Conservation (phyloP, 2,888 invertebrate genomes). For the Myathropa florea region DNA sequence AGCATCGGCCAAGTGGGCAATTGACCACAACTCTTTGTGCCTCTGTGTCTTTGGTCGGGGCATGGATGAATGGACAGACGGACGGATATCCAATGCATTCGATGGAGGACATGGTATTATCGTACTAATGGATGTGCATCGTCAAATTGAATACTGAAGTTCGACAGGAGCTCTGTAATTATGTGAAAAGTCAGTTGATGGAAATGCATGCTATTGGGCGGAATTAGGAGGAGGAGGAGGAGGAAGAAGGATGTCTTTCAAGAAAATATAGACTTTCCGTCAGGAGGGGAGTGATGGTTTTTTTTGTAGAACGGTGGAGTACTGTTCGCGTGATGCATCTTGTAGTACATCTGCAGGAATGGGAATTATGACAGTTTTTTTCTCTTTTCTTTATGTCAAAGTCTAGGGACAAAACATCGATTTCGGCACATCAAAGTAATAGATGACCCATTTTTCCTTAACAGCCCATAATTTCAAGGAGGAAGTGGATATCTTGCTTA, state of each 20-base stretch:
- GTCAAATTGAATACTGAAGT: constrained; percentile 63
- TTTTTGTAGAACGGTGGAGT: too few relatives aligned
- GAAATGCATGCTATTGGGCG: constrained; percentile 28
- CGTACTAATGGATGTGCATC: constrained; percentile 66
- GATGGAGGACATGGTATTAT: constrained; percentile 43
- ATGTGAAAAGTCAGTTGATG: constrained; percentile 57
- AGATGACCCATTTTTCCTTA: too few relatives aligned
- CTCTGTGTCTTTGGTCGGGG: not conserved
- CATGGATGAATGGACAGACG: not conserved
- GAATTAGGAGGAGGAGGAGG: constrained; percentile 2
- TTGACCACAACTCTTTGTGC: constrained; percentile 48
- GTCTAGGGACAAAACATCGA: too few relatives aligned
- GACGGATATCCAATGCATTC: constrained; percentile 26
- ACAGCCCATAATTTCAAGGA: too few relatives aligned
- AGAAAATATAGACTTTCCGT: constrained; percentile 42
- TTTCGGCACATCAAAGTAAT: too few relatives aligned
- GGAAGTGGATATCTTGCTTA: too few relatives aligned
- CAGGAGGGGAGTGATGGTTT: not conserved
- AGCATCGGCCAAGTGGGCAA: constrained; percentile 36
- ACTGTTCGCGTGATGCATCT: not conserved
- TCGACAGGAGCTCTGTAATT: constrained; percentile 66
- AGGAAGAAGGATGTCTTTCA: not conserved
- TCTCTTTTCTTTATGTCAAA: too few relatives aligned
- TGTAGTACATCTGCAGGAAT: not conserved
- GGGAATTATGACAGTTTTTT: not conserved